phyloP scores from a whole-genome alignment of 2,113 vertebrate species.

The Polyodon spathula region DNA sequence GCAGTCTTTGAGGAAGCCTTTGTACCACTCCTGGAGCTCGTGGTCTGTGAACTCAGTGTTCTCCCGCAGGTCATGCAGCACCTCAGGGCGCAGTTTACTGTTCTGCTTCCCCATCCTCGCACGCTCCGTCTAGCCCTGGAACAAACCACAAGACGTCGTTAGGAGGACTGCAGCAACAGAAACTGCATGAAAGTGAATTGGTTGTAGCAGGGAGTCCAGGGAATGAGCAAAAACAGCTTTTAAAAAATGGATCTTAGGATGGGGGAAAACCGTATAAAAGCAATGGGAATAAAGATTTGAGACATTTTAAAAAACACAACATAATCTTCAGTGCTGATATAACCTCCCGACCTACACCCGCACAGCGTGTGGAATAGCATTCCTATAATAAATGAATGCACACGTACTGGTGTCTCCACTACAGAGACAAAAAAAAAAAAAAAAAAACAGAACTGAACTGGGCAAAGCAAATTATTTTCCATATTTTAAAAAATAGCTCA shows the following conservation, averaged over 20 bases:
- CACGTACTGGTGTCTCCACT: too few species aligned
- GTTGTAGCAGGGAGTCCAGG: background rate
- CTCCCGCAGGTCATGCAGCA: slow-evolving; percentile 70
- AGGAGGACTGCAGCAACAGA: background rate
- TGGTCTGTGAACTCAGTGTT: slow-evolving; percentile 75
- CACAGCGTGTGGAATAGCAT: too few species aligned
- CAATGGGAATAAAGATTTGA: background rate
- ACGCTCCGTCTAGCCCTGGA: background rate
- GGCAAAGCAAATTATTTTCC: too few species aligned
- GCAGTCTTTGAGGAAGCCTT: slow-evolving; percentile 76
- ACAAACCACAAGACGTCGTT: background rate
- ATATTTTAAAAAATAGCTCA: too few species aligned
- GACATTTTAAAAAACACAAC: background rate
- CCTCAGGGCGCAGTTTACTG: slow-evolving; percentile 70
- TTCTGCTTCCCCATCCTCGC: slow-evolving; percentile 70
- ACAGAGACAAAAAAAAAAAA: too few species aligned
- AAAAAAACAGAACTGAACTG: too few species aligned
- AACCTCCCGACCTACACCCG: too few species aligned
- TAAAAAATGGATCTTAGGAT: background rate
- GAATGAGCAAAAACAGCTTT: background rate
- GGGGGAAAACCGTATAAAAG: background rate
- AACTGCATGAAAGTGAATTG: background rate
- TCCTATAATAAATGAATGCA: too few species aligned
- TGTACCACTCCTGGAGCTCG: slow-evolving; percentile 76
- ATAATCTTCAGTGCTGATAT: too few species aligned